Percentiles rank a stretch among this genome's conserved stretches.
phyloP scores from a whole-genome alignment of 2,113 vertebrate species.

The Hippocampus zosterae region DNA sequence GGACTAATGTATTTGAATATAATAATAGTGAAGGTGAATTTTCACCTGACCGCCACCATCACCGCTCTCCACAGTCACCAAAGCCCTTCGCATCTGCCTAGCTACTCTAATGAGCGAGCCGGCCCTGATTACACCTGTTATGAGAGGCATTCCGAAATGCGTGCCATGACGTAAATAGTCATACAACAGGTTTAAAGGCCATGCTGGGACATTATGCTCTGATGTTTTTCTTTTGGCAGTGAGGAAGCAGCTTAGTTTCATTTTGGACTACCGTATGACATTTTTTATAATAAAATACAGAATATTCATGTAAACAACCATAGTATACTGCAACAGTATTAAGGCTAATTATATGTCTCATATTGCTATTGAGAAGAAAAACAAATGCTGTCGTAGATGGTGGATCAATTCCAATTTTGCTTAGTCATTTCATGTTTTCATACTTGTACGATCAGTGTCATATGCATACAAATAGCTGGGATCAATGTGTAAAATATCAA shows the following conservation, averaged over 20 bases:
- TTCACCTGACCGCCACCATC: too few relatives aligned
- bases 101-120: too few relatives aligned
- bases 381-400: neutral
- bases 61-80: too few relatives aligned
- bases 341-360: neutral
- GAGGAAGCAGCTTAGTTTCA: too few relatives aligned
- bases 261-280: too few relatives aligned
- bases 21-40: too few relatives aligned
- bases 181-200: slow-evolving; percentile 47
- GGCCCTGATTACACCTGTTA: neutral
- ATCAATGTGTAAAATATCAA: neutral
- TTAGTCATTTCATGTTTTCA: neutral
- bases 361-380: neutral
- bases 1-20: too few relatives aligned
- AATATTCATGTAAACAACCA: too few relatives aligned
- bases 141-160: slow-evolving; percentile 10
- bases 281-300: too few relatives aligned
- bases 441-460: neutral
- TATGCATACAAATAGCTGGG: neutral
- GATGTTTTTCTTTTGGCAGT: neutral
- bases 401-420: neutral
- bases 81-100: too few relatives aligned
- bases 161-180: neutral
- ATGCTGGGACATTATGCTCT: neutral
- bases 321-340: neutral